These are phyloP conservation scores for Orchesella cincta DNA, from an alignment of 1,140 invertebrate genomes.

Conservation along the genomic window DNA sequence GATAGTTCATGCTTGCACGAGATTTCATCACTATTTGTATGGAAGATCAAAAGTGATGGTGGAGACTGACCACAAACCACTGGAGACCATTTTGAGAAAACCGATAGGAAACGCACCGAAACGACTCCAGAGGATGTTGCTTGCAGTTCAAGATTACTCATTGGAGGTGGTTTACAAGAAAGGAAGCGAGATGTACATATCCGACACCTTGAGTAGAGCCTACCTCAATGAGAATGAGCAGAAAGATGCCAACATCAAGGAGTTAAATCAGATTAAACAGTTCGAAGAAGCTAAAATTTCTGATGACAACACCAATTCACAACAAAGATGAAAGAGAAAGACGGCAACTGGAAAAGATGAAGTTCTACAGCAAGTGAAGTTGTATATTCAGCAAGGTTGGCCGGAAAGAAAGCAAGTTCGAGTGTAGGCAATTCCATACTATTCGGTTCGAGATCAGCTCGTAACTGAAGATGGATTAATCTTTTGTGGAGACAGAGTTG, in stretches of 20 bases:
- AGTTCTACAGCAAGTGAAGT: neutral
- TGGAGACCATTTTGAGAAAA: constrained; percentile 56
- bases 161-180: constrained; percentile 54
- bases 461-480: neutral
- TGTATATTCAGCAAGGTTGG: neutral
- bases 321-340: neutral
- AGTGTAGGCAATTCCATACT: neutral
- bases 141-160: constrained; percentile 57
- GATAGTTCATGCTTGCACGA: constrained; percentile 53
- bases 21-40: constrained; percentile 57
- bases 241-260: no score
- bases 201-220: constrained; percentile 49
- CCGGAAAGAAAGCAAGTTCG: neutral
- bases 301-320: neutral
- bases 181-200: constrained; percentile 48
- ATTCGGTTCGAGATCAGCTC: constrained; percentile 5
- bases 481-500: neutral
- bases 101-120: constrained; percentile 54
- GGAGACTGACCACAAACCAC: constrained; percentile 55
- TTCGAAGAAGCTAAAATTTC: neutral
- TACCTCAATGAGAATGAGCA: neutral
- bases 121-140: constrained; percentile 57
- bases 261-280: neutral
- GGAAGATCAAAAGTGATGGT: constrained; percentile 51
- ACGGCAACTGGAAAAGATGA: neutral